Conservation (phyloP, 2,888 invertebrate species). For the Crepidodera aurea region DNA sequence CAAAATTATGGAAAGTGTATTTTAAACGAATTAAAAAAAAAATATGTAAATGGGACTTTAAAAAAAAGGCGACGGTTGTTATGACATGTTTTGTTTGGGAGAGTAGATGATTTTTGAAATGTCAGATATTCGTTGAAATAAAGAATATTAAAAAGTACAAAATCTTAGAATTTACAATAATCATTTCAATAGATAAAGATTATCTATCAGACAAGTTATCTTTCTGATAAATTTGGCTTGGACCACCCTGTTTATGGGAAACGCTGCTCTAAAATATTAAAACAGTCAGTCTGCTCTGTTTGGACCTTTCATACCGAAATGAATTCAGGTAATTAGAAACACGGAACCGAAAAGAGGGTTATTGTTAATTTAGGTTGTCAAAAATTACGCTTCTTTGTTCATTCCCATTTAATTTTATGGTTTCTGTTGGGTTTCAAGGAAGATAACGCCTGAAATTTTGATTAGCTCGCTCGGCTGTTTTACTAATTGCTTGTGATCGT, state of each 20-base stretch:
- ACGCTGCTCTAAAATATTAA: conserved; percentile 10
- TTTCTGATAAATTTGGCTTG: too few species aligned
- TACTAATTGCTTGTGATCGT: neutral
- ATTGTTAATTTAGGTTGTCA: conserved; percentile 20
- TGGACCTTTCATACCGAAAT: conserved; percentile 8
- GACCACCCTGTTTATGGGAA: neutral
- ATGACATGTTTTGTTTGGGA: too few species aligned
- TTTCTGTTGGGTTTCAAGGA: conserved; percentile 1
- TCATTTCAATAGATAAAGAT: too few species aligned
- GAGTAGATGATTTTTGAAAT: too few species aligned
- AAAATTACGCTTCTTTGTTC: conserved; percentile 19
- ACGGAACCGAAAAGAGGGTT: conserved; percentile 15
- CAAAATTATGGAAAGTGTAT: too few species aligned
- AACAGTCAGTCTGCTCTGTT: conserved; percentile 5
- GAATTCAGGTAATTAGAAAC: conserved; percentile 20
- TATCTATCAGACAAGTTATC: too few species aligned
- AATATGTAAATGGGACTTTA: too few species aligned
- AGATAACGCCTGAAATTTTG: conserved; percentile 9
- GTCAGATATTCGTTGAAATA: too few species aligned
- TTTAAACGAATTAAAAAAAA: too few species aligned
- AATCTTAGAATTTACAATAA: too few species aligned
- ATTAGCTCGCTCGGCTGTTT: conserved; percentile 7
- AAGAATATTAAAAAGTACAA: too few species aligned
- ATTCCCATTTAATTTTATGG: conserved; percentile 19
- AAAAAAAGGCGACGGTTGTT: too few species aligned